Conservation (phyloP, 2,797 vertebrate species). For the Eurystomus glaucurus region DNA sequence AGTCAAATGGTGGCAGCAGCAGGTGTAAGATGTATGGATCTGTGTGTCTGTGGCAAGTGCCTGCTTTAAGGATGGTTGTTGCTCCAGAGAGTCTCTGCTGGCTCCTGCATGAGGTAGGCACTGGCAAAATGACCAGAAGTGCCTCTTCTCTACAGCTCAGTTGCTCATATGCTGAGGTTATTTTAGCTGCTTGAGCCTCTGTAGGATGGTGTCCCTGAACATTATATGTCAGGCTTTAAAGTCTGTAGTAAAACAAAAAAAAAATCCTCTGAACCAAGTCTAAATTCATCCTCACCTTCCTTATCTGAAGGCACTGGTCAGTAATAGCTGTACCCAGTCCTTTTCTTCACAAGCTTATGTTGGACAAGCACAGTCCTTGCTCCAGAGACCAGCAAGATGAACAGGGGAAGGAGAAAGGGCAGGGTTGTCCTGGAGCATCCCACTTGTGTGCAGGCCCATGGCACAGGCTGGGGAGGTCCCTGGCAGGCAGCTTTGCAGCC, state of each 20-base stretch:
- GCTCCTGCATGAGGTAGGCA: background rate
- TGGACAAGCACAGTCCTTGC: background rate
- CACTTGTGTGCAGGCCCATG: rapidly evolving
- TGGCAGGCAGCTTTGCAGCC: background rate
- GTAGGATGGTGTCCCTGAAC: background rate
- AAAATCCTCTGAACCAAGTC: background rate
- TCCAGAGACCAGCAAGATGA: background rate
- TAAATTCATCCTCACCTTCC: background rate
- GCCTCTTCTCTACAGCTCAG: background rate
- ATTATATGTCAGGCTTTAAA: background rate
- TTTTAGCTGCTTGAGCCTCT: background rate
- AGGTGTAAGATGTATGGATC: rapidly evolving
- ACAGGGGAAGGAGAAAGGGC: background rate
- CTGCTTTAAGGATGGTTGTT: background rate
- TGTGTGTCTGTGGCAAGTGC: background rate
- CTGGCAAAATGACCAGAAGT: background rate
- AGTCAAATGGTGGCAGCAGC: background rate
- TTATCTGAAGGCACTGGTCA: background rate
- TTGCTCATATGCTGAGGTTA: background rate
- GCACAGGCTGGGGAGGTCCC: background rate
- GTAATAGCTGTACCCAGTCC: background rate
- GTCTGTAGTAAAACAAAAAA: no score
- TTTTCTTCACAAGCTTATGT: background rate
- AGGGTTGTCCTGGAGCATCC: background rate
- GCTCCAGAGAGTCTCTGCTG: background rate